These are phyloP conservation scores for Ophraella communa DNA, from an alignment of 2,888 invertebrate species.

Conservation along the genomic window DNA sequence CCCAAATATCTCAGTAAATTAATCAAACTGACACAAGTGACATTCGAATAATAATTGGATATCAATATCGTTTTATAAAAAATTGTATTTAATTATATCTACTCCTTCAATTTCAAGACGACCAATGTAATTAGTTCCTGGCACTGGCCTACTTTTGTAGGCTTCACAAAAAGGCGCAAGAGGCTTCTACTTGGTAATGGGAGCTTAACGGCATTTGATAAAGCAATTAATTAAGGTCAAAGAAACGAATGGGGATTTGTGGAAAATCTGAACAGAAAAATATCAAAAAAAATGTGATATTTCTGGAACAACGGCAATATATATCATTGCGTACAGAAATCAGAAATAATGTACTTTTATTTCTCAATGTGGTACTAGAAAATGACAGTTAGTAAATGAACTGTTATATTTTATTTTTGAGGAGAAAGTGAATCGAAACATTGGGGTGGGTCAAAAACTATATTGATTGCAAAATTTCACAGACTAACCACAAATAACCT, in stretches of 20 bases:
- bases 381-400: too few species aligned
- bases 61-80: background rate
- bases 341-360: background rate
- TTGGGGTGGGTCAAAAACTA: too few species aligned
- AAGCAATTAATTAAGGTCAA: constrained; percentile 21
- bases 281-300: constrained; percentile 5
- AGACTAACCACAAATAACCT: too few species aligned
- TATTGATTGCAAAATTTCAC: too few species aligned
- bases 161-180: constrained; percentile 3
- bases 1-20: too few species aligned
- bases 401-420: background rate
- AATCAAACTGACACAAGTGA: too few species aligned
- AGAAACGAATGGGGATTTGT: constrained; percentile 14
- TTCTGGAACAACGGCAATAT: background rate
- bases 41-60: background rate
- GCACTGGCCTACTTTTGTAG: background rate
- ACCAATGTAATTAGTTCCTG: background rate
- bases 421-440: too few species aligned
- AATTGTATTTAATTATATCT: background rate
- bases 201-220: constrained; percentile 19
- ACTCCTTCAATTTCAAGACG: background rate
- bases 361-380: background rate
- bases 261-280: background rate
- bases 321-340: background rate
- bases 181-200: constrained; percentile 13